phyloP scores from a whole-genome alignment of 2,888 invertebrate genomes.

The Punctoribates punctum region DNA sequence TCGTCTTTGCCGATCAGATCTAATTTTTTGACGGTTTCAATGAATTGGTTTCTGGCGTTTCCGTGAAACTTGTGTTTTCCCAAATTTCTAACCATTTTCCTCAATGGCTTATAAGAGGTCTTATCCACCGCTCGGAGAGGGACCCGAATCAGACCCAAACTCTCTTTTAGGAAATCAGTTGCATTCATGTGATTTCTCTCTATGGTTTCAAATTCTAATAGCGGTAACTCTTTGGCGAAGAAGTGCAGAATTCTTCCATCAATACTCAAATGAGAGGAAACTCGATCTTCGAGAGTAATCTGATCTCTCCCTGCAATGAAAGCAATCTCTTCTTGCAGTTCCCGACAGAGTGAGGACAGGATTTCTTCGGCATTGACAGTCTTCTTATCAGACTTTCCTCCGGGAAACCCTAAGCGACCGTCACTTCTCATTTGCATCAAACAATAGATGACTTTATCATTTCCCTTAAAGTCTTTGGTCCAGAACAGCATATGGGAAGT shows the following conservation, averaged over 20 bases:
- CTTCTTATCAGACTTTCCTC: conserved; percentile 1
- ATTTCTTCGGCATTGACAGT: neutral
- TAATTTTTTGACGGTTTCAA: neutral
- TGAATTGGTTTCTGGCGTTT: too few species aligned
- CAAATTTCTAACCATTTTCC: neutral
- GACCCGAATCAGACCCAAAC: neutral
- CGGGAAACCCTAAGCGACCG: conserved; percentile 27
- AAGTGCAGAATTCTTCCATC: neutral
- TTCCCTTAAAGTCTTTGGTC: neutral
- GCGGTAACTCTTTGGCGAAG: conserved; percentile 11
- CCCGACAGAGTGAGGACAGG: neutral
- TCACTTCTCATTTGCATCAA: conserved; percentile 36
- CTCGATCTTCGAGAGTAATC: neutral
- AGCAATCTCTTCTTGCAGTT: conserved; percentile 7
- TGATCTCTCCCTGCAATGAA: neutral
- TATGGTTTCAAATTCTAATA: neutral
- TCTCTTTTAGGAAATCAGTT: neutral
- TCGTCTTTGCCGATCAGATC: neutral
- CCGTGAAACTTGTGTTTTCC: too few species aligned
- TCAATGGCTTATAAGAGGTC: neutral
- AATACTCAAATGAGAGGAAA: neutral
- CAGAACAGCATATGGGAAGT: conserved; percentile 2
- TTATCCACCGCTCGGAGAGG: neutral
- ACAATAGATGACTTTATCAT: neutral
- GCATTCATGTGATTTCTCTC: neutral